A percentile compares a stretch with the other conserved stretches of the same genome.
phyloP scores from a whole-genome alignment of 2,113 vertebrate genomes.

The Planiliza haematocheilus region DNA sequence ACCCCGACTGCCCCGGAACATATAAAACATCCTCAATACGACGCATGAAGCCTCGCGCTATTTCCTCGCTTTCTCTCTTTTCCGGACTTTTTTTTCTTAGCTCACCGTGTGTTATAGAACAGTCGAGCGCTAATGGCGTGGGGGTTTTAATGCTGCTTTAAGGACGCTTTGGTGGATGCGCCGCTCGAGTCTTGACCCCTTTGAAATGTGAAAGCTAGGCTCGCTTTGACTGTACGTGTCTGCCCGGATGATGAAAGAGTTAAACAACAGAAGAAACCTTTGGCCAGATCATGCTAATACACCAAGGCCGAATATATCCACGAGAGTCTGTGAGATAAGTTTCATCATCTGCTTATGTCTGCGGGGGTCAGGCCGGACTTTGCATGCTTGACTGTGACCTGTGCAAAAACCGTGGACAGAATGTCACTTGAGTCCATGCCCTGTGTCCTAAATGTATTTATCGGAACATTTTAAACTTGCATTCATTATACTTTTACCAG shows the following conservation, averaged over 20 bases:
- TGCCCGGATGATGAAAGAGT: constrained; percentile 18
- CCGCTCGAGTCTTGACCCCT: not conserved
- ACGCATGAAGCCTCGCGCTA: no score
- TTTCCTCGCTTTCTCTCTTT: not conserved
- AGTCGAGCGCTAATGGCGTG: not conserved
- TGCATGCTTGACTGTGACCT: not conserved
- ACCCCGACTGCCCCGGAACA: not conserved
- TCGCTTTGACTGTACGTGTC: not conserved
- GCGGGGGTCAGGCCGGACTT: not conserved
- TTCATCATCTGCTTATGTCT: constrained; percentile 7
- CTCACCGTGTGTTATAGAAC: not conserved
- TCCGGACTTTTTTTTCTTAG: not conserved
- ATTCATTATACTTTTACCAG: no score
- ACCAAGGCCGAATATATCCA: not conserved
- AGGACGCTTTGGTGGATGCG: not conserved
- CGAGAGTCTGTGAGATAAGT: not conserved
- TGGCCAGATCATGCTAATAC: not conserved
- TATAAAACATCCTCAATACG: no score
- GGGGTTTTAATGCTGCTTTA: not conserved
- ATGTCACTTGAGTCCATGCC: no score
- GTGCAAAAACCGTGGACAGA: no score
- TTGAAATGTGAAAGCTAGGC: not conserved
- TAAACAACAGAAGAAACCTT: constrained; percentile 18
- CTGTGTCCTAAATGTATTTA: no score
- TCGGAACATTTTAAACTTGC: no score